Percentiles rank a stretch among this genome's conserved stretches.
Evolutionary conservation across 1,140 invertebrate species (phyloP).

Genomic region (Eupeodes corollae): DNA sequence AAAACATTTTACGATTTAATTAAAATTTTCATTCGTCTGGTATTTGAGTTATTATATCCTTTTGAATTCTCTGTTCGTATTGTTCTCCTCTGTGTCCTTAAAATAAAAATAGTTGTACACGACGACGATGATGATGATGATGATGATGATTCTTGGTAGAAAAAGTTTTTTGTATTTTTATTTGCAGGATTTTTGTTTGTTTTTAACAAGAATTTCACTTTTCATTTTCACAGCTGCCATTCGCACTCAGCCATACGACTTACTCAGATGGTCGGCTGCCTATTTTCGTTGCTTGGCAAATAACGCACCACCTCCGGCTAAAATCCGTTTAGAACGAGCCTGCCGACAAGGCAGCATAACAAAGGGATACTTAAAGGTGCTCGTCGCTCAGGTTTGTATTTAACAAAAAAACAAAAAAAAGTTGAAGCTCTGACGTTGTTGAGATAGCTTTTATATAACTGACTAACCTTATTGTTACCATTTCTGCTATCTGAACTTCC

Average conservation of each 20-base stretch:
- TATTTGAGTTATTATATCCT: too few species aligned
- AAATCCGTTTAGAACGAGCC: constrained; percentile 55
- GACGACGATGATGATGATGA: too few species aligned
- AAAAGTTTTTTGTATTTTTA: too few species aligned
- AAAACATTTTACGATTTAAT: too few species aligned
- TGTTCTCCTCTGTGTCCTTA: too few species aligned
- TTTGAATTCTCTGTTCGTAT: not conserved
- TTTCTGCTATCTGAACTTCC: too few species aligned
- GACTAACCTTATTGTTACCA: too few species aligned
- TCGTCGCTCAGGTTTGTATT: constrained; percentile 51
- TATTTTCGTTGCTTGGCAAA: constrained; percentile 61
- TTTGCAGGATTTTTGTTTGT: not conserved
- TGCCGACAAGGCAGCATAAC: constrained; percentile 53
- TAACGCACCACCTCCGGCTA: constrained; percentile 53
- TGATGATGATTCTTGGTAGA: too few species aligned
- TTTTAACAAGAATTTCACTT: constrained; percentile 1
- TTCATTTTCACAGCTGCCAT: constrained; percentile 53
- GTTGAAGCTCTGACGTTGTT: not conserved
- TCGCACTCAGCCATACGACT: constrained; percentile 73
- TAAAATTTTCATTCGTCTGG: too few species aligned
- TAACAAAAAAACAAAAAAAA: not conserved
- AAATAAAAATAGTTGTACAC: too few species aligned
- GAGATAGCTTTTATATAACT: too few species aligned
- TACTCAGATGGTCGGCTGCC: constrained; percentile 70
- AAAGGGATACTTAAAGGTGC: constrained; percentile 61